Evolutionary conservation across 2,888 invertebrate species (phyloP).

Genomic region (Drosophila borealis): DNA sequence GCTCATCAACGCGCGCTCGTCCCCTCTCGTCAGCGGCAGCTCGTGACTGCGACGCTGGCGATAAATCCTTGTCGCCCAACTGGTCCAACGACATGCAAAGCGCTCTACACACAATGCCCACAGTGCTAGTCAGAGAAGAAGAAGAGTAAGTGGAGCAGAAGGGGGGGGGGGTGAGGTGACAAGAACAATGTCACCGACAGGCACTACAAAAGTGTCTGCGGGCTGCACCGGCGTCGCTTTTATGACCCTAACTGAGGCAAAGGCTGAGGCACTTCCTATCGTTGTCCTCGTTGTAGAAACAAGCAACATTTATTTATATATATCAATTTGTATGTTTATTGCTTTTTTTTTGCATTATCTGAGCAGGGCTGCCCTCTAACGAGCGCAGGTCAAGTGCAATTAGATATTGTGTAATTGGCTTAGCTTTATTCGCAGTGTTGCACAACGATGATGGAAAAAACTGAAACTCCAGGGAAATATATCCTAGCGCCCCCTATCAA

Average conservation of each 20-base stretch:
- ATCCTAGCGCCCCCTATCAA: neutral
- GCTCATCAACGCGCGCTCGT: slow-evolving; percentile 56
- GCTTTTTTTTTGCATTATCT: slow-evolving; percentile 19
- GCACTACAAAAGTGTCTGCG: slow-evolving; percentile 61
- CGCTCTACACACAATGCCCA: slow-evolving; percentile 26
- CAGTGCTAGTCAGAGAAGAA: neutral
- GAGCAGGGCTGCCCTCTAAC: slow-evolving; percentile 44
- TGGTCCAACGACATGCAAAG: slow-evolving; percentile 63
- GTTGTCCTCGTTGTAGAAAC: slow-evolving; percentile 4
- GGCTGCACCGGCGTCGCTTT: slow-evolving; percentile 57
- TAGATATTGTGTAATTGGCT: slow-evolving; percentile 65
- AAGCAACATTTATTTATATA: slow-evolving; percentile 9
- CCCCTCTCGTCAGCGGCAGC: slow-evolving; percentile 37
- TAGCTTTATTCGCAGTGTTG: slow-evolving; percentile 30
- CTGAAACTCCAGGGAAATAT: neutral
- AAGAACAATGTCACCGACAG: slow-evolving; percentile 43
- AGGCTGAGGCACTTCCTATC: neutral
- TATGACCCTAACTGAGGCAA: slow-evolving; percentile 23
- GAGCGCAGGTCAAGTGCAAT: slow-evolving; percentile 65
- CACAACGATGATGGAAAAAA: neutral
- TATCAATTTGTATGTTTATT: slow-evolving; percentile 41
- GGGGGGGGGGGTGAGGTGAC: slow-evolving; percentile 3
- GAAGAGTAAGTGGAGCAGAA: neutral
- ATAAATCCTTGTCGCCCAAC: slow-evolving; percentile 81
- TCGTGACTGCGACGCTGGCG: slow-evolving; percentile 50